A percentile compares a stretch with the other conserved stretches of the same genome.
Evolutionary conservation across 2,888 invertebrate genomes (phyloP).

Genomic region (Embidobia sp.): DNA sequence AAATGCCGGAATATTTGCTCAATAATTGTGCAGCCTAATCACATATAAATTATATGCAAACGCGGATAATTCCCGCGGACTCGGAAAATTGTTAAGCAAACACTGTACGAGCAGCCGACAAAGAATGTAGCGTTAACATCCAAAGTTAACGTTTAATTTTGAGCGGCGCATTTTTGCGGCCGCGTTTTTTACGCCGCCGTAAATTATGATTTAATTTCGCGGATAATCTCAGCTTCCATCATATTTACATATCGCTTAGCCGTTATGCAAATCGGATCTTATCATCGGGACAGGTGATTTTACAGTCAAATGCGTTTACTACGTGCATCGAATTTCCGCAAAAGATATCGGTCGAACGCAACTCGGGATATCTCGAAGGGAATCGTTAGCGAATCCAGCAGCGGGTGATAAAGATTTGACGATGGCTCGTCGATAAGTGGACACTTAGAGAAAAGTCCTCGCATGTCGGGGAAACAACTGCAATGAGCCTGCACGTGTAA

Average conservation of each 20-base stretch:
- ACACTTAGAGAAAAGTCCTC: conserved; percentile 12
- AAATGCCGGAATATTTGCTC: conserved; percentile 2
- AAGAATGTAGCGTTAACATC: background rate
- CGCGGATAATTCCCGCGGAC: background rate
- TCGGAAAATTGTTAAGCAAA: background rate
- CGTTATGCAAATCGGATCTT: conserved; percentile 53
- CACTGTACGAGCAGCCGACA: too few relatives aligned
- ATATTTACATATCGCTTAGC: conserved; percentile 49
- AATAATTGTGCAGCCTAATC: conserved; percentile 6
- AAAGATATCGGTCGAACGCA: conserved; percentile 37
- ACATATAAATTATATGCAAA: conserved; percentile 4
- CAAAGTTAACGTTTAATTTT: too few relatives aligned
- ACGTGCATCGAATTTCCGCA: conserved; percentile 60
- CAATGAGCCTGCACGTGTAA: background rate
- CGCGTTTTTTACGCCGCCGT: conserved; percentile 1
- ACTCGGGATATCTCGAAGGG: conserved; percentile 9
- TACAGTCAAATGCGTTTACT: conserved; percentile 57
- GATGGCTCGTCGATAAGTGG: conserved; percentile 19
- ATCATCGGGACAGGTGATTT: conserved; percentile 53
- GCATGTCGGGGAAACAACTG: conserved; percentile 3
- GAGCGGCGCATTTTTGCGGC: background rate
- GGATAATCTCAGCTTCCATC: conserved; percentile 23
- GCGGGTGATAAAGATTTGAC: conserved; percentile 33
- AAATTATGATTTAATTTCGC: conserved; percentile 44
- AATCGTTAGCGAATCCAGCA: conserved; percentile 26